These are phyloP conservation scores for Pseudomyrmex pallidus DNA, from an alignment of 1,140 invertebrate genomes.

Conservation along the genomic window DNA sequence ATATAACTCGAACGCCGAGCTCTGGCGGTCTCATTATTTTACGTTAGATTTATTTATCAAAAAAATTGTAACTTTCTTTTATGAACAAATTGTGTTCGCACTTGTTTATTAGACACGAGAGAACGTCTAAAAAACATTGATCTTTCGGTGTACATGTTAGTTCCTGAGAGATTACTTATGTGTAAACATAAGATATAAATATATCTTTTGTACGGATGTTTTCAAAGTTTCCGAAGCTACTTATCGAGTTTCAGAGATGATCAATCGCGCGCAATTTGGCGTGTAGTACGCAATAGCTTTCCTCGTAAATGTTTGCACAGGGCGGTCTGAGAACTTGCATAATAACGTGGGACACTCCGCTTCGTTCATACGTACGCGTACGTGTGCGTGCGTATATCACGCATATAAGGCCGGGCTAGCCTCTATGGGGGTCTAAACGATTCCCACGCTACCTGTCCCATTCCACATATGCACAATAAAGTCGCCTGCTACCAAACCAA, in stretches of 20 bases:
- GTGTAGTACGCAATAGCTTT: slow-evolving; percentile 1
- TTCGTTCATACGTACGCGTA: background rate
- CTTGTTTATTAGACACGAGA: no score
- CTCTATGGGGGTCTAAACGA: slow-evolving; percentile 78
- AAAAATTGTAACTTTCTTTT: no score
- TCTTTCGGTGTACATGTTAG: background rate
- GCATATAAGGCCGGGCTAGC: slow-evolving; percentile 14
- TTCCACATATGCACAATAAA: slow-evolving; percentile 57
- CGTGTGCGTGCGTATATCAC: background rate
- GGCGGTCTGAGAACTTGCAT: slow-evolving; percentile 56
- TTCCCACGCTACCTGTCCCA: slow-evolving; percentile 84
- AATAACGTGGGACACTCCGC: slow-evolving; percentile 57
- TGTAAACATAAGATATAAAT: background rate
- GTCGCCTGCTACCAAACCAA: slow-evolving; percentile 72
- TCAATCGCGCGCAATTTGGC: slow-evolving; percentile 29
- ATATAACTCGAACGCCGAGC: no score
- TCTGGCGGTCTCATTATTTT: background rate
- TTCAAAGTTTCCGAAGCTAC: background rate
- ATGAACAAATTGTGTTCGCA: no score
- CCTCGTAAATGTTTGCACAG: slow-evolving; percentile 19
- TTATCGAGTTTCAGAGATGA: slow-evolving; percentile 26
- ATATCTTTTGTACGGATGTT: background rate
- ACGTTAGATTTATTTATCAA: background rate
- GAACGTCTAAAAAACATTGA: no score
- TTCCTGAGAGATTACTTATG: background rate